A percentile compares a stretch with the other conserved stretches of the same genome.
These are phyloP conservation scores for Lethenteron camtschaticum DNA, from an alignment of 2,113 vertebrate genomes.

Conservation along the genomic window DNA sequence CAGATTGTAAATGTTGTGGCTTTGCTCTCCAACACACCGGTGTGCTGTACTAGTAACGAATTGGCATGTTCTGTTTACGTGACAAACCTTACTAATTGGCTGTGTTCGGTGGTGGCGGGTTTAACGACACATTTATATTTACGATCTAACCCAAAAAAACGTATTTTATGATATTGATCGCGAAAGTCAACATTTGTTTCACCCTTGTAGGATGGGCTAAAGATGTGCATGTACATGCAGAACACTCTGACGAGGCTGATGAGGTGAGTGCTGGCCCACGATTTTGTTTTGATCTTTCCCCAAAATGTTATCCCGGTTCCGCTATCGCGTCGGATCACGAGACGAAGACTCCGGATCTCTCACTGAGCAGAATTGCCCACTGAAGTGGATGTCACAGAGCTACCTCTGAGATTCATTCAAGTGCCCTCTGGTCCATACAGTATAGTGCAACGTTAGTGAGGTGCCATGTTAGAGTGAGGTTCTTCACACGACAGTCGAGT, in stretches of 20 bases:
- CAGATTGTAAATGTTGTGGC: too few relatives aligned
- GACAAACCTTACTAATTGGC: not conserved
- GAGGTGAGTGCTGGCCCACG: slow-evolving; percentile 30
- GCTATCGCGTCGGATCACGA: too few relatives aligned
- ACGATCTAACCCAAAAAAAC: not conserved
- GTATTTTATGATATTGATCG: not conserved
- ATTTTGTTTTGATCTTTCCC: not conserved
- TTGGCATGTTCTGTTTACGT: not conserved
- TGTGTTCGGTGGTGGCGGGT: not conserved
- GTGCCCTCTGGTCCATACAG: too few relatives aligned
- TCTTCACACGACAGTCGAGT: too few relatives aligned
- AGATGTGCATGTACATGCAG: slow-evolving; percentile 95
- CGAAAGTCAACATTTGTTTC: not conserved
- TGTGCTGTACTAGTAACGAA: not conserved
- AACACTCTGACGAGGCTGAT: slow-evolving; percentile 57
- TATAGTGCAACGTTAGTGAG: too few relatives aligned
- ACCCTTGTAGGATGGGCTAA: slow-evolving; percentile 45
- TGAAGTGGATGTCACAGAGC: too few relatives aligned
- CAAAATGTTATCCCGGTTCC: not conserved
- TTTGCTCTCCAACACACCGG: not conserved
- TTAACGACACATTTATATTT: not conserved
- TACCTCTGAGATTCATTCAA: too few relatives aligned
- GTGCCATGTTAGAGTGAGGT: too few relatives aligned
- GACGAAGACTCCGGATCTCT: too few relatives aligned
- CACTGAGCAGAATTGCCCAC: too few relatives aligned